phyloP scores from a whole-genome alignment of 92 coral and sea anemone species.

The Palythoa heliodiscus region DNA sequence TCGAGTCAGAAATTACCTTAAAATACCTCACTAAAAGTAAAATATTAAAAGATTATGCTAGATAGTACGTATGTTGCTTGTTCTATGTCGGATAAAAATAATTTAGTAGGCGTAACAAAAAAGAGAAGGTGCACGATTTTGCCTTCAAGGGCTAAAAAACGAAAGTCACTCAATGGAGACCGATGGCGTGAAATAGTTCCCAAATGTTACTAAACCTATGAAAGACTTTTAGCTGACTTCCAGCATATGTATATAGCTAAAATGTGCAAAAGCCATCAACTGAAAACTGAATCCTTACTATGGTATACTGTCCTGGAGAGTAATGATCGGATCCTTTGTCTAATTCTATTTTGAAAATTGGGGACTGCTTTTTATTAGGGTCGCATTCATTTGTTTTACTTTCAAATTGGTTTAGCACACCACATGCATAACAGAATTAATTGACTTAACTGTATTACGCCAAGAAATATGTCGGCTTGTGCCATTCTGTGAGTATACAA shows the following conservation, averaged over 20 bases:
- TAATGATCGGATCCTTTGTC: neutral
- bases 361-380: neutral
- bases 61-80: no score
- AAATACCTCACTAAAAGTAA: no score
- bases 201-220: no score
- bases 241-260: neutral
- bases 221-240: no score
- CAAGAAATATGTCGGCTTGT: neutral
- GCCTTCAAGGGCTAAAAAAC: no score
- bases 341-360: neutral
- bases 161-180: no score
- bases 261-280: neutral
- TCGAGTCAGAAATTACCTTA: no score
- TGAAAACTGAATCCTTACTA: conserved; percentile 1
- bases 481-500: neutral
- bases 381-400: neutral
- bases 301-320: neutral
- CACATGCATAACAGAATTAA: neutral
- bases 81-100: no score
- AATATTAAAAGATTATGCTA: no score
- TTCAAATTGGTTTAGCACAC: neutral
- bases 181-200: no score
- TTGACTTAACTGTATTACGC: neutral
- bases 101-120: no score
- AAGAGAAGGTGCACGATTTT: no score